Evolutionary conservation across 1,140 invertebrate species (phyloP).

Genomic region (Cotesia vestalis): DNA sequence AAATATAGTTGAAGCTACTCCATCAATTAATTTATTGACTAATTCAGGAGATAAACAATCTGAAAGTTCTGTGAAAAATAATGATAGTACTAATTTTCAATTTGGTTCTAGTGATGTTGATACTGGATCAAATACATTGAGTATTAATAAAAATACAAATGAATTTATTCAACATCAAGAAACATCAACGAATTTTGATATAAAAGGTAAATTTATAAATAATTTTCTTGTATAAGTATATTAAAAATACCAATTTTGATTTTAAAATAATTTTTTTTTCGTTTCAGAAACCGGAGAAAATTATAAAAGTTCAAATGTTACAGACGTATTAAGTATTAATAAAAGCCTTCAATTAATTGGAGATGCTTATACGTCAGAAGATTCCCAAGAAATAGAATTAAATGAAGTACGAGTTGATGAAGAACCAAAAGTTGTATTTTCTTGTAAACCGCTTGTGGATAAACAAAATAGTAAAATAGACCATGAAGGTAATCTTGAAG

Average conservation of each 20-base stretch:
- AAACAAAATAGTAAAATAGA: constrained; percentile 12
- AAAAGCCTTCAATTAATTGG: constrained; percentile 55
- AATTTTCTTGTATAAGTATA: too few species aligned
- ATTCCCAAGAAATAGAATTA: constrained; percentile 46
- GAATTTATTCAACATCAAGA: background rate
- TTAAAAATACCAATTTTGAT: background rate
- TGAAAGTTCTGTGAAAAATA: background rate
- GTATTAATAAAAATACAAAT: constrained; percentile 10
- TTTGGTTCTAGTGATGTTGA: background rate
- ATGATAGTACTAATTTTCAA: constrained; percentile 12
- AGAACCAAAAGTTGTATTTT: constrained; percentile 32
- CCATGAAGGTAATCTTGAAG: constrained; percentile 7
- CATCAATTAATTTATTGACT: background rate
- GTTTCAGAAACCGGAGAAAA: background rate
- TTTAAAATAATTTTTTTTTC: constrained; percentile 1
- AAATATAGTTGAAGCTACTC: background rate
- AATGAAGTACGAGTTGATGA: constrained; percentile 31
- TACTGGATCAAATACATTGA: background rate
- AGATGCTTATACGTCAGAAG: constrained; percentile 54
- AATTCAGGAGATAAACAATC: background rate
- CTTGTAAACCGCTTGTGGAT: constrained; percentile 30
- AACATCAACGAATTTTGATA: background rate
- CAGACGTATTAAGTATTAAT: constrained; percentile 40
- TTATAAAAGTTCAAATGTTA: constrained; percentile 10
- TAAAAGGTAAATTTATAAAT: constrained; percentile 11